phyloP scores from a whole-genome alignment of 1,140 invertebrate species.

The Trichonephila clavipes region DNA sequence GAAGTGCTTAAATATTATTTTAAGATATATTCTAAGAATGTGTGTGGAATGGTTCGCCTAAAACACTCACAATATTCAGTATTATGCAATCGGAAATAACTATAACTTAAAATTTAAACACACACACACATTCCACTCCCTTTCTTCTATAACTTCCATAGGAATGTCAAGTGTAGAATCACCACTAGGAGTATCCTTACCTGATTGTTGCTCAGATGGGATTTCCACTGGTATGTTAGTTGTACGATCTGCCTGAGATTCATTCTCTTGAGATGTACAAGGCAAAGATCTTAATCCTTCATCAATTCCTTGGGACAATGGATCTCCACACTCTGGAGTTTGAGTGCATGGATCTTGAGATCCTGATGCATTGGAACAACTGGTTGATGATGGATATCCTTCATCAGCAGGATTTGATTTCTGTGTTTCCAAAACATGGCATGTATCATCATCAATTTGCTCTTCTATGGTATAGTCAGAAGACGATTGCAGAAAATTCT shows the following conservation, averaged over 20 bases:
- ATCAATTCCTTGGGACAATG: neutral
- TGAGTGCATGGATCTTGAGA: neutral
- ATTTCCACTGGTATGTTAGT: neutral
- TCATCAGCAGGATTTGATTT: neutral
- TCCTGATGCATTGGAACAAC: neutral
- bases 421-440: neutral
- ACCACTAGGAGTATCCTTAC: neutral
- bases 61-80: too few relatives aligned
- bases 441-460: too few relatives aligned
- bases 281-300: slow-evolving; percentile 31
- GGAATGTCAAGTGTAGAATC: neutral
- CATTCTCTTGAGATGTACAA: neutral
- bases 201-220: neutral
- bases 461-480: neutral
- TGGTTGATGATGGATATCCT: neutral
- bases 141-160: neutral
- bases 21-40: too few relatives aligned
- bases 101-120: too few relatives aligned
- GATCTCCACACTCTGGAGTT: neutral
- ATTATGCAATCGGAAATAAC: too few relatives aligned
- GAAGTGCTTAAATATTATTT: too few relatives aligned
- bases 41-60: too few relatives aligned
- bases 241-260: neutral
- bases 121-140: neutral
- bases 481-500: neutral